These are phyloP conservation scores for Zeugodacus cucurbitae DNA, from an alignment of 1,140 invertebrate species.

Conservation along the genomic window DNA sequence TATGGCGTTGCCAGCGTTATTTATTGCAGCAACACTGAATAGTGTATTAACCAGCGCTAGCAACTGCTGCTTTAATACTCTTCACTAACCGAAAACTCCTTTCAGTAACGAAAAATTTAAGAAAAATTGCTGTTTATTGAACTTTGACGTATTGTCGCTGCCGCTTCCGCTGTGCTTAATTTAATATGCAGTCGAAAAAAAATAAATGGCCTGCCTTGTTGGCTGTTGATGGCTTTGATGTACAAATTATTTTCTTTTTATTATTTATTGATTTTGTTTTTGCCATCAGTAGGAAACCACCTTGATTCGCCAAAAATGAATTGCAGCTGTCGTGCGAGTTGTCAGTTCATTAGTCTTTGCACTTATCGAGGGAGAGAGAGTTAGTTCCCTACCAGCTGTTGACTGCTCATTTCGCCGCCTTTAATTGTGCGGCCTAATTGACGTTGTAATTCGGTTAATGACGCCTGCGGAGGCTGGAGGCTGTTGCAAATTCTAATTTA, in stretches of 20 bases:
- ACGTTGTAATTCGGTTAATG: conserved; percentile 7
- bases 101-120: neutral
- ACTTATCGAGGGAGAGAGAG: neutral
- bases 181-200: neutral
- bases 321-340: neutral
- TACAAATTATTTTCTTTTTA: neutral
- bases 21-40: neutral
- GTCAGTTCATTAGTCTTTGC: neutral
- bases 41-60: neutral
- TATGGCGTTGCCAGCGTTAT: neutral
- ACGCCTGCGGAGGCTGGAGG: neutral
- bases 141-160: neutral
- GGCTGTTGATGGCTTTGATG: neutral
- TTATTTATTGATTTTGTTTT: neutral
- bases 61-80: neutral
- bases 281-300: neutral
- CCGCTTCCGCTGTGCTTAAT: neutral
- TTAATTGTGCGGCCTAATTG: neutral
- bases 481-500: neutral
- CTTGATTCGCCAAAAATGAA: neutral
- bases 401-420: neutral
- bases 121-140: neutral
- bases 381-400: neutral
- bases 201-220: neutral
- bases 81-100: neutral